Evolutionary conservation across 2,797 vertebrate genomes (phyloP).

Genomic region (Epinephelus malabaricus): DNA sequence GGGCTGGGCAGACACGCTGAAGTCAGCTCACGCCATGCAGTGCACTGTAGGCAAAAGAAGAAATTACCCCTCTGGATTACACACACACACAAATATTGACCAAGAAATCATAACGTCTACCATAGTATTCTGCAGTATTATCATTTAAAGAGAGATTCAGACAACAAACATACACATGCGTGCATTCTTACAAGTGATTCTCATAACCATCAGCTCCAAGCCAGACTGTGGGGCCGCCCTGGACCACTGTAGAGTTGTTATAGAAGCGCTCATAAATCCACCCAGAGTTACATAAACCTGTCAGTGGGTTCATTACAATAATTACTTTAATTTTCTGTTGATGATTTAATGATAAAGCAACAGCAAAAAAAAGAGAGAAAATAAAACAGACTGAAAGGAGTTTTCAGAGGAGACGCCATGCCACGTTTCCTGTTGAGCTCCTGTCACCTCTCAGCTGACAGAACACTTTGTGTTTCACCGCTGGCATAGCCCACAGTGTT

Average conservation of each 20-base stretch:
- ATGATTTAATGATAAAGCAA: constrained; percentile 82
- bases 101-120: constrained; percentile 9
- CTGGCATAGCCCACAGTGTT: constrained; percentile 58
- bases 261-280: constrained; percentile 77
- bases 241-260: constrained; percentile 66
- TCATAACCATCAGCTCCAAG: constrained; percentile 47
- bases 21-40: constrained; percentile 78
- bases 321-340: constrained; percentile 84
- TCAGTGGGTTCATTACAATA: constrained; percentile 81
- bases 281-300: constrained; percentile 78
- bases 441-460: constrained; percentile 76
- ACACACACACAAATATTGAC: constrained; percentile 23
- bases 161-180: constrained; percentile 24
- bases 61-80: constrained; percentile 45
- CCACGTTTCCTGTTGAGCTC: constrained; percentile 70
- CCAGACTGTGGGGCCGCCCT: constrained; percentile 50
- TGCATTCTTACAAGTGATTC: constrained; percentile 18
- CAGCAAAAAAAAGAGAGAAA: constrained; percentile 61
- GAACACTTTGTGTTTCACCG: constrained; percentile 66
- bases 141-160: constrained; percentile 11
- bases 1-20: constrained; percentile 71
- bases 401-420: constrained; percentile 68
- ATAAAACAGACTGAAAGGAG: constrained; percentile 64
- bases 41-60: constrained; percentile 60
- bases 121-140: background rate